These are phyloP conservation scores for Synanthedon formicaeformis DNA, from an alignment of 2,888 invertebrate species.

Conservation along the genomic window DNA sequence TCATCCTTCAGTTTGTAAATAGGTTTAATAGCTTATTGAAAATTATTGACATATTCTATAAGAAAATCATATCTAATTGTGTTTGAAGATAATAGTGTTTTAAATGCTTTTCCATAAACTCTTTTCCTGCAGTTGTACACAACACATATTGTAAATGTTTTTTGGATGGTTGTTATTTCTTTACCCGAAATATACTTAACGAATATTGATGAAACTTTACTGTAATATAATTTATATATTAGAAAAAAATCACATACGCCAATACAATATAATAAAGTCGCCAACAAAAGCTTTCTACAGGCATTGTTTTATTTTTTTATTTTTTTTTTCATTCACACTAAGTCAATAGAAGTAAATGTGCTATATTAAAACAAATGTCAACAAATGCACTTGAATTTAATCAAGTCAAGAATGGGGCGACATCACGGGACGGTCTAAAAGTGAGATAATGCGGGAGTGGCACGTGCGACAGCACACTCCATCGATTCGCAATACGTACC, in stretches of 20 bases:
- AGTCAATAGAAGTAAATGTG: not conserved
- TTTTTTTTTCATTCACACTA: not conserved
- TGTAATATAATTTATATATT: not conserved
- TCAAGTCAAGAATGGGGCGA: not conserved
- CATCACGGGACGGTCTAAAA: slow-evolving; percentile 10
- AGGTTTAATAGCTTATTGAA: too few species aligned
- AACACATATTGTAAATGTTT: too few species aligned
- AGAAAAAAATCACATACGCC: not conserved
- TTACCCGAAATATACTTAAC: not conserved
- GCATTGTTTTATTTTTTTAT: not conserved
- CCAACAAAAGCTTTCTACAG: not conserved
- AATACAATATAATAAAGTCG: not conserved
- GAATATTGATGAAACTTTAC: not conserved
- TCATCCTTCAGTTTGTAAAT: too few species aligned
- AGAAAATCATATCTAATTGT: too few species aligned
- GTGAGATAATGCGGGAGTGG: slow-evolving; percentile 37
- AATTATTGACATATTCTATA: too few species aligned
- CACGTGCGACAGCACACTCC: slow-evolving; percentile 62
- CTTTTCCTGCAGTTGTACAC: too few species aligned
- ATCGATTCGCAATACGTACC: slow-evolving; percentile 64
- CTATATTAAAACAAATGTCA: not conserved
- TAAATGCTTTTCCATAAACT: too few species aligned
- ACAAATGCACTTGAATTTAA: not conserved
- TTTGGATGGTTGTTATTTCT: not conserved
- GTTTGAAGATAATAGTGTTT: too few species aligned